Evolutionary conservation across 2,113 vertebrate genomes (phyloP).

Genomic region (Lampris megalopsis): DNA sequence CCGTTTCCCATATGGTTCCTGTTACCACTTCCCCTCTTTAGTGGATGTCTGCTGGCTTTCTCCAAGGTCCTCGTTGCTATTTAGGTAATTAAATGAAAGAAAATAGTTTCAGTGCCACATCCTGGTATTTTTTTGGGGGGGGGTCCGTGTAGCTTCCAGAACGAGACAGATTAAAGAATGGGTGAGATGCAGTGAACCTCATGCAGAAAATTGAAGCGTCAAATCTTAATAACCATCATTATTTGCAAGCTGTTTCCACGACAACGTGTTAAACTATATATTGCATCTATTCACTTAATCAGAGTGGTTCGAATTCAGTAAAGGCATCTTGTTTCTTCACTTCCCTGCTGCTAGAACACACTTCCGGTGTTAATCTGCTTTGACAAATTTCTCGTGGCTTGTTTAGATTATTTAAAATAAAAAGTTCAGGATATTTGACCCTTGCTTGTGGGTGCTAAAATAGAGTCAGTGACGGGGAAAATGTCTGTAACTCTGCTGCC

Average conservation of each 20-base stretch:
- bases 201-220: background rate
- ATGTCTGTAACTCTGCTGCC: no score
- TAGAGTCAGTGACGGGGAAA: no score
- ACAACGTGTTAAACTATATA: background rate
- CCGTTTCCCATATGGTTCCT: slow-evolving; percentile 60
- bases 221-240: no score
- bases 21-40: slow-evolving; percentile 43
- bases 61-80: slow-evolving; percentile 48
- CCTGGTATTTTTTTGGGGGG: no score
- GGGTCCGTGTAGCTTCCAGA: no score
- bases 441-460: no score
- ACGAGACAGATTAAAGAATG: background rate
- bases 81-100: slow-evolving; percentile 58
- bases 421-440: no score
- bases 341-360: background rate
- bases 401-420: no score
- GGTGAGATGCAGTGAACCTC: background rate
- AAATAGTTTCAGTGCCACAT: slow-evolving; percentile 39
- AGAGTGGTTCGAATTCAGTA: no score
- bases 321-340: no score
- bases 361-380: slow-evolving; percentile 8
- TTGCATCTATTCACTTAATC: background rate
- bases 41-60: slow-evolving; percentile 27
- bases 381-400: no score
- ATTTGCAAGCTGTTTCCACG: slow-evolving; percentile 13